Conservation (phyloP, 2,888 invertebrate genomes). For the Epirrita christyi region DNA sequence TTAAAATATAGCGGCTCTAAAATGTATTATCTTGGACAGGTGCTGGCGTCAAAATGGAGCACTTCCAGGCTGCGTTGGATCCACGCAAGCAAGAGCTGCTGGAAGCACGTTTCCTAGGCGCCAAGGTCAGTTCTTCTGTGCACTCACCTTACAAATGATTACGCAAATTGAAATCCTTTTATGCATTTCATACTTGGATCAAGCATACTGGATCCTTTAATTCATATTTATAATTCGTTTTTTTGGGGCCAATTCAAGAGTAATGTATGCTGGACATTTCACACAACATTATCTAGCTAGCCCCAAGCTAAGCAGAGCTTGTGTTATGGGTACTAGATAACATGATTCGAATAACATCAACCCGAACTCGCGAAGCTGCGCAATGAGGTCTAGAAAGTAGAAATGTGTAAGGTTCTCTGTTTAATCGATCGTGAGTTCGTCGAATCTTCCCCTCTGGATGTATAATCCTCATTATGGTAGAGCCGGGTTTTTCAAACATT, state of each 20-base stretch:
- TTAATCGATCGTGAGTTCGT: slow-evolving; percentile 25
- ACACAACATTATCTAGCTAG: no score
- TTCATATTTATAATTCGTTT: not conserved
- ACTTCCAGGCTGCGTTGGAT: slow-evolving; percentile 98
- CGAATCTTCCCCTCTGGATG: slow-evolving; percentile 20
- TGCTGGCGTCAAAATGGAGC: slow-evolving; percentile 98
- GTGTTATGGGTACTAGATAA: not conserved
- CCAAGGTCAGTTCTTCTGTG: slow-evolving; percentile 90
- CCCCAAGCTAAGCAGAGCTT: no score
- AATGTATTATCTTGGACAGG: slow-evolving; percentile 80
- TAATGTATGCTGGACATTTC: no score
- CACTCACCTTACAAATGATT: slow-evolving; percentile 7
- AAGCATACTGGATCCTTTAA: not conserved
- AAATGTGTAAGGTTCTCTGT: slow-evolving; percentile 26
- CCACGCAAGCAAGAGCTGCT: slow-evolving; percentile 99
- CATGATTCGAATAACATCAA: slow-evolving; percentile 1
- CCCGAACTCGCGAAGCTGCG: slow-evolving; percentile 20
- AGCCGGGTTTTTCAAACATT: slow-evolving; percentile 26
- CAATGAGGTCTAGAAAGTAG: slow-evolving; percentile 29
- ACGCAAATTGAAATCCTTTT: slow-evolving; percentile 7
- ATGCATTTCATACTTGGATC: not conserved
- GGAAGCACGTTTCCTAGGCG: slow-evolving; percentile 98
- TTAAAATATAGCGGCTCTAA: slow-evolving; percentile 29
- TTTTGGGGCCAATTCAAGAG: slow-evolving; percentile 4
- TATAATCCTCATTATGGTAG: slow-evolving; percentile 16